A percentile compares a stretch with the other conserved stretches of the same genome.
These are phyloP conservation scores for Enoplosus armatus DNA, from an alignment of 2,797 vertebrate species.

Conservation along the genomic window DNA sequence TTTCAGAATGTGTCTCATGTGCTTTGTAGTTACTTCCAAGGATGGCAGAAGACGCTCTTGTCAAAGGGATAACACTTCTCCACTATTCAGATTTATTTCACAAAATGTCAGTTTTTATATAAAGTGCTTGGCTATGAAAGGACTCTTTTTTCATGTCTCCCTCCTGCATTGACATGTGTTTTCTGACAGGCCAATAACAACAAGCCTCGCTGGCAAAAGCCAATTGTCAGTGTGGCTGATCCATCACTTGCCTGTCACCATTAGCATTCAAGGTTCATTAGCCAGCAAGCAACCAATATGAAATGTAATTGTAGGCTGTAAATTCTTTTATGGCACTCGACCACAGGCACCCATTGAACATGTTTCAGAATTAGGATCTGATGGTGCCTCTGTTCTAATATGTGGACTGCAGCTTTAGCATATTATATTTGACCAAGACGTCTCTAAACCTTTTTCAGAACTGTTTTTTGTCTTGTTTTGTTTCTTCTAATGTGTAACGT, in stretches of 20 bases:
- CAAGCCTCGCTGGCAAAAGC: slow-evolving; percentile 43
- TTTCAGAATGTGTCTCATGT: slow-evolving; percentile 47
- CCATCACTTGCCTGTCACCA: slow-evolving; percentile 68
- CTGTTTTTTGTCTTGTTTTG: background rate
- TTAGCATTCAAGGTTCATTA: slow-evolving; percentile 81
- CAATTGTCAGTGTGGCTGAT: slow-evolving; percentile 59
- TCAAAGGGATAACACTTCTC: slow-evolving; percentile 39
- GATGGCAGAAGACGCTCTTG: slow-evolving; percentile 19
- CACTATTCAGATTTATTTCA: slow-evolving; percentile 41
- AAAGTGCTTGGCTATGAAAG: slow-evolving; percentile 2
- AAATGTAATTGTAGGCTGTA: slow-evolving; percentile 70
- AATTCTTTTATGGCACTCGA: slow-evolving; percentile 50
- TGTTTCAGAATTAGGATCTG: slow-evolving; percentile 25
- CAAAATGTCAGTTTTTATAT: slow-evolving; percentile 31
- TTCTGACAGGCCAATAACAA: slow-evolving; percentile 65
- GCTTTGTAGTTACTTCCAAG: slow-evolving; percentile 19
- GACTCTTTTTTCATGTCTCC: slow-evolving; percentile 27
- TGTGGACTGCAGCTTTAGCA: slow-evolving; percentile 18
- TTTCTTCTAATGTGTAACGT: background rate
- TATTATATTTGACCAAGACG: background rate
- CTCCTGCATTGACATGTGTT: slow-evolving; percentile 43
- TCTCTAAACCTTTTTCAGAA: background rate
- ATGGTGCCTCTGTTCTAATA: background rate
- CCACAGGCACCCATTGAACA: slow-evolving; percentile 12
- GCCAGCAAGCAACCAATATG: slow-evolving; percentile 64